Conservation (phyloP, 2,797 vertebrate genomes). For the Lates japonicus region DNA sequence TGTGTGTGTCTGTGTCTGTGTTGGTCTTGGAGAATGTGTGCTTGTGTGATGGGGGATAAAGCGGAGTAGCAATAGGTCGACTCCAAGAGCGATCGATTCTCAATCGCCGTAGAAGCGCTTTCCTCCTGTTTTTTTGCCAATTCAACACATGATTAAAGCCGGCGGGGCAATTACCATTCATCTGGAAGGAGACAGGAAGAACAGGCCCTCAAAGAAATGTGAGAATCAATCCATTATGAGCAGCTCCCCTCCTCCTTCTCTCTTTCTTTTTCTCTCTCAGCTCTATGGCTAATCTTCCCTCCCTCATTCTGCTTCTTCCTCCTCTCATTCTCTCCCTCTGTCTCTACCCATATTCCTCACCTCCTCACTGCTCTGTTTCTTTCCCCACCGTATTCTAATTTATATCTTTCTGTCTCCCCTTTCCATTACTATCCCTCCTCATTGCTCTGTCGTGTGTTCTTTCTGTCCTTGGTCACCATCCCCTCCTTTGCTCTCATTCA, state of each 20-base stretch:
- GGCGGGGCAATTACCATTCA: slow-evolving; percentile 83
- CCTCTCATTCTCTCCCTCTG: slow-evolving; percentile 34
- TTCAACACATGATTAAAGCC: slow-evolving; percentile 86
- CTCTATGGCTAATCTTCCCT: slow-evolving; percentile 39
- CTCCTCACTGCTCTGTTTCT: slow-evolving; percentile 37
- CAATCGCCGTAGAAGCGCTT: slow-evolving; percentile 80
- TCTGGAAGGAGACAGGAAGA: slow-evolving; percentile 79
- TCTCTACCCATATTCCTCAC: slow-evolving; percentile 44
- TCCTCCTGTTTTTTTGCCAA: slow-evolving; percentile 79
- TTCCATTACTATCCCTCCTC: slow-evolving; percentile 33
- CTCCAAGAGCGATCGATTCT: slow-evolving; percentile 81
- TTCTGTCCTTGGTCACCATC: slow-evolving; percentile 30
- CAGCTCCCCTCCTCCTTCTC: slow-evolving; percentile 42
- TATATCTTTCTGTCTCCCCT: slow-evolving; percentile 34
- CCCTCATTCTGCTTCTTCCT: slow-evolving; percentile 8
- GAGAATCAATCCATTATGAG: slow-evolving; percentile 83
- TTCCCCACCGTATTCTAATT: slow-evolving; percentile 32
- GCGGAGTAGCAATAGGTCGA: slow-evolving; percentile 68
- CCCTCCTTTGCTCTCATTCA: slow-evolving; percentile 39
- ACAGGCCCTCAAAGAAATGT: slow-evolving; percentile 79
- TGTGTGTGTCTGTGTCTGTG: slow-evolving; percentile 24
- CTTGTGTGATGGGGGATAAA: slow-evolving; percentile 46
- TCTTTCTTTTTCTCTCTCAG: slow-evolving; percentile 13
- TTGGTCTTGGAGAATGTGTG: neutral
- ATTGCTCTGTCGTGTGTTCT: slow-evolving; percentile 27